These are phyloP conservation scores for Verasper variegatus DNA, from an alignment of 2,113 vertebrate genomes.

Conservation along the genomic window DNA sequence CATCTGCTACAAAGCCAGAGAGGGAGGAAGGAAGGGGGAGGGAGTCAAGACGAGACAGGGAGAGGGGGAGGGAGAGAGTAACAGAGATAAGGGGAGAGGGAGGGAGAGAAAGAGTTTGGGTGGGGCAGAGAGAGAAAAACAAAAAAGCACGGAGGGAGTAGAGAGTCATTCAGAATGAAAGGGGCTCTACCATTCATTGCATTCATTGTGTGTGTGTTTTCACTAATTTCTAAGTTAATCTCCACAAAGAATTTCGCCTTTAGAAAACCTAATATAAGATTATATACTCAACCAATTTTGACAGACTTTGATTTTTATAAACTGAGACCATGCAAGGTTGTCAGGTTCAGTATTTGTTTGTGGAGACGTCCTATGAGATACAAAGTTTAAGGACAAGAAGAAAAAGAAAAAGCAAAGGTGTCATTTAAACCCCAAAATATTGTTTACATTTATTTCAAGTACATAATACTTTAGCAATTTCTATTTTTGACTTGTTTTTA, in stretches of 20 bases:
- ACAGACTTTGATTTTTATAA: too few relatives aligned
- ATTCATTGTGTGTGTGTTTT: too few relatives aligned
- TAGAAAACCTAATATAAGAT: neutral
- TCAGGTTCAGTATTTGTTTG: too few relatives aligned
- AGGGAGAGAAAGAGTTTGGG: neutral
- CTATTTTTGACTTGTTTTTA: neutral
- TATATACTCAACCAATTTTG: too few relatives aligned
- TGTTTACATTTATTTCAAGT: neutral
- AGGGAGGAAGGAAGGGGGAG: neutral
- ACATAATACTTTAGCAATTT: neutral
- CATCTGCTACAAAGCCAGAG: constrained; percentile 21
- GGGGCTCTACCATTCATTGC: too few relatives aligned
- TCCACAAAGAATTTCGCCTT: neutral
- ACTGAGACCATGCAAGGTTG: too few relatives aligned
- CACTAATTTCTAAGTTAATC: neutral
- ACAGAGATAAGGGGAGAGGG: neutral
- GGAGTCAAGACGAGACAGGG: neutral
- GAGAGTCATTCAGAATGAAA: too few relatives aligned
- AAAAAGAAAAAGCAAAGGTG: too few relatives aligned
- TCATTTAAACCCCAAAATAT: too few relatives aligned
- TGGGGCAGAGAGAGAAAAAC: neutral
- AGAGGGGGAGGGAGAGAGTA: neutral
- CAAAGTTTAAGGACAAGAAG: too few relatives aligned
- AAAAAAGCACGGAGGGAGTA: neutral
- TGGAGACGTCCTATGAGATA: too few relatives aligned